Evolutionary conservation across 53 echinoderm and acorn worm species (phyloP), one percentile per base, ranked within the genome.

Genomic region (Stichopus horrens): DNA sequence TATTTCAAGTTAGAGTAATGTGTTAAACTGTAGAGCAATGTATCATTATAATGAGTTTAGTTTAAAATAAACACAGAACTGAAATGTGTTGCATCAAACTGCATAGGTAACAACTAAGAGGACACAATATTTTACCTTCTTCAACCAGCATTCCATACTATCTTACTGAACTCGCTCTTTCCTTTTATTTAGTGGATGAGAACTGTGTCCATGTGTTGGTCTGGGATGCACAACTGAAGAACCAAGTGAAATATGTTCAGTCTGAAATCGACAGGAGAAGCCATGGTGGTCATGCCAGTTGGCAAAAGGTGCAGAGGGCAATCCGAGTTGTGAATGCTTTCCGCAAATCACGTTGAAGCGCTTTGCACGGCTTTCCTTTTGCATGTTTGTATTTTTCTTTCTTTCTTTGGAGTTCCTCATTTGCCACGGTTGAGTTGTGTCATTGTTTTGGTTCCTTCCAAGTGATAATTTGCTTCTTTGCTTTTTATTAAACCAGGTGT

Each of bases 211-310:
- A 94, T 92, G 94, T 94, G 55, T 75, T 98, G 88, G 90, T 98
- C 55, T 98, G 98, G 95, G 98, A 98, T 52, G 91, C 94, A 0
- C 93, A 95, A 22, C 74, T 98, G 55, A 98, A 94, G 63, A 83
- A 73, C 21, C 92, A 92, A 51, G 98, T 96, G 22, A 88, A 91
- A 73, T 91, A 92, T 84, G 90, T 98, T 5, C 86, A 93, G 75
- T 85, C 90, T 5, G 96, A 96, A 58, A 88, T 66, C 7, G 96
- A 91, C 76, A 63, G 90, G 22, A 88, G 96, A 5, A 91, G 83
- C 55, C 73, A 91, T 0, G 85, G 90, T 59, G 86, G 54, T 76
- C 85, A 81, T 67, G 91, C 87, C 54, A 88, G 77, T 74, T 95
- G 96, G 96, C 92, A 96, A 66, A 95, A 95, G 93, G 94, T 96